Evolutionary conservation across 2,888 invertebrate species (phyloP), one percentile per base, ranked within the genome.

Genomic region (Blera fallax): DNA sequence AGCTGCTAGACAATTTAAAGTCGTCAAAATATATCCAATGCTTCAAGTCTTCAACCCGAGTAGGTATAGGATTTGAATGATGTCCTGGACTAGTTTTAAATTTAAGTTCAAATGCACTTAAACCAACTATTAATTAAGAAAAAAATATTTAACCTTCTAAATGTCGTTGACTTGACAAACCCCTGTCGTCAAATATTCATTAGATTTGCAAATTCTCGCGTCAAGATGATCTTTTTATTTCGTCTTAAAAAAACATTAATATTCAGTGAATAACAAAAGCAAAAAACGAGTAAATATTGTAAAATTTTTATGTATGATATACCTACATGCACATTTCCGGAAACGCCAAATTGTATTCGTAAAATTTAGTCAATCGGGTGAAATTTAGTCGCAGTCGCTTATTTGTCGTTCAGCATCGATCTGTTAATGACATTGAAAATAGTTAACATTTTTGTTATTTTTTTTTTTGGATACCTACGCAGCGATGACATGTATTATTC

Each of bases 131-230:
- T 24, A 24, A 2, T 21, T 24, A 2, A 24, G 24, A 34, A n/a
- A 16, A n/a, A n/a, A n/a, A n/a, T n/a, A n/a, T n/a, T 3, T 16
- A 1, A 4, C 32, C 34, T 34, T 6, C 34, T 10, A 32, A 32
- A 34, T 34, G 56, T 56, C 56, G 27, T 27, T 27, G 56, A 34
- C 18, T 18, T 56, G 56, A 34, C 32, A 18, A 14, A 40, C 40
- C 40, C 6, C 5, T 14, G 40, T 40, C 7, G 7, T 3, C 10
- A 48, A 21, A 48, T 14, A n/a, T 29, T 8, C 7, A 14, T 34
- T 58, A 32, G 56, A 18, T 32, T 54, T 54, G 54, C 54, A 54
- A 54, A 54, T 54, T 54, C 54, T 50, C 5, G 24, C 50, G n/a
- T 24, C n/a, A 24, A 50, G 11, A 24, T 24, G 8, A 50, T 24